Evolutionary conservation across 2,888 invertebrate species (phyloP).

Genomic region (Tipula unca): DNA sequence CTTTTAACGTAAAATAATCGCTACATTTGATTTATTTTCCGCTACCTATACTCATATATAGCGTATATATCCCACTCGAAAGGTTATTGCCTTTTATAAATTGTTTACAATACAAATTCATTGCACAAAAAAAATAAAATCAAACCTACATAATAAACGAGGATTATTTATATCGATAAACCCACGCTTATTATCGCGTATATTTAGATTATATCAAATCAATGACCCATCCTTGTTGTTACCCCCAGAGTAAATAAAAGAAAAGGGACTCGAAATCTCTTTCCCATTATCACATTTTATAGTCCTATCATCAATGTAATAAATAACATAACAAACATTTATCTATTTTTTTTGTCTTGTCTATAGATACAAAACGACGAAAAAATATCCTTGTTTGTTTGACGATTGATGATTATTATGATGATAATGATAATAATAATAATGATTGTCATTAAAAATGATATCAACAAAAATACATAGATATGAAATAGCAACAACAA

Average conservation of each 20-base stretch:
- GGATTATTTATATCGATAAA: not conserved
- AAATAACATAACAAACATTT: conserved; percentile 14
- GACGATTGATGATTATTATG: conserved; percentile 14
- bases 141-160: not conserved
- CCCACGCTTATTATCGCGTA: not conserved
- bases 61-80: not conserved
- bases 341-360: not conserved
- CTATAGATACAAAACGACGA: not conserved
- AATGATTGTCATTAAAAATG: conserved; percentile 2
- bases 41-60: too few species aligned
- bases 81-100: not conserved
- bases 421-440: conserved; percentile 1
- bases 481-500: not conserved
- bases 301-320: conserved; percentile 8
- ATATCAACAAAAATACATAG: not conserved
- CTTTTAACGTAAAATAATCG: too few species aligned
- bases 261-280: not conserved
- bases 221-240: not conserved
- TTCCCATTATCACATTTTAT: not conserved
- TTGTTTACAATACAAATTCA: not conserved
- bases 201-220: not conserved
- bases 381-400: not conserved
- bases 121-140: not conserved
- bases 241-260: not conserved
- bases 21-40: too few species aligned